Conservation (phyloP, 2,888 invertebrate species). For the Bugula neritina region DNA sequence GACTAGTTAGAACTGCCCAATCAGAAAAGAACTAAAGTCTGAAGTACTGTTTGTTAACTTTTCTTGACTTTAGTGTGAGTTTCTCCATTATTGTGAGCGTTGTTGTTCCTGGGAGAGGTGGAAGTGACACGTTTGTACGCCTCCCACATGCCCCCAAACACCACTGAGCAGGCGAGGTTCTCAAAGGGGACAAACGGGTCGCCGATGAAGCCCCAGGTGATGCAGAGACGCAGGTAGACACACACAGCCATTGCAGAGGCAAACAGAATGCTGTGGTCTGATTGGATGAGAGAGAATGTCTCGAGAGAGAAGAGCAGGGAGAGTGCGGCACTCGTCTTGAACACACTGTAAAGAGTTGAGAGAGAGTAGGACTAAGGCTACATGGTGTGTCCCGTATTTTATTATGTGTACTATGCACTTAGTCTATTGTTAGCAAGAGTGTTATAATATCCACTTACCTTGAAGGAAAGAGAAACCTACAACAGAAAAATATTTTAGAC, state of each 20-base stretch:
- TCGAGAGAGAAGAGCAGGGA: slow-evolving; percentile 93
- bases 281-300: slow-evolving; percentile 89
- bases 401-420: neutral
- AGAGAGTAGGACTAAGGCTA: neutral
- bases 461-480: slow-evolving; percentile 20
- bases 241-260: slow-evolving; percentile 95
- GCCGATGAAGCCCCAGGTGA: slow-evolving; percentile 89
- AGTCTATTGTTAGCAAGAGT: neutral
- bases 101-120: slow-evolving; percentile 54
- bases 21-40: no score
- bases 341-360: slow-evolving; percentile 65
- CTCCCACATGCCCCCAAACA: slow-evolving; percentile 95
- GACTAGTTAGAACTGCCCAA: no score
- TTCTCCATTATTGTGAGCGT: slow-evolving; percentile 1
- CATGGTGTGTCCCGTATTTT: neutral
- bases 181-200: slow-evolving; percentile 99
- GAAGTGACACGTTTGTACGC: slow-evolving; percentile 77
- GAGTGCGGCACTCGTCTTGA: slow-evolving; percentile 91
- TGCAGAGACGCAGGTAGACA: slow-evolving; percentile 91
- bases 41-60: no score
- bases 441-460: neutral
- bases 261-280: slow-evolving; percentile 93
- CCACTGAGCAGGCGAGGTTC: slow-evolving; percentile 84
- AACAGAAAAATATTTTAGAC: no score
- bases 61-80: neutral